These are phyloP conservation scores for Turritopsis rubra DNA, from an alignment of 30 jellyfish, hydroid and myxozoan genomes.

Conservation along the genomic window DNA sequence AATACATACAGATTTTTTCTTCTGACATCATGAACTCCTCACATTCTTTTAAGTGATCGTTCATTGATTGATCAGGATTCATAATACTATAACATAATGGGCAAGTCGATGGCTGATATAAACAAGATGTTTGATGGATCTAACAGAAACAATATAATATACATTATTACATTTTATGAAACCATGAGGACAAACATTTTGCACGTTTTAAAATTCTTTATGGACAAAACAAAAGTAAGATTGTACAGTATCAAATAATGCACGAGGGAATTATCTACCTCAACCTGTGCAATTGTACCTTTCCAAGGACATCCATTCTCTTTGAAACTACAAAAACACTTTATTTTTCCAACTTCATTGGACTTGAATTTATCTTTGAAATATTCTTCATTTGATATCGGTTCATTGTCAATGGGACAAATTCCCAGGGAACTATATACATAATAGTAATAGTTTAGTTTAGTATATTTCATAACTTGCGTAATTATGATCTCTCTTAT, in stretches of 20 bases:
- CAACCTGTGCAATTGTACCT: not conserved
- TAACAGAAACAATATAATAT: not conserved
- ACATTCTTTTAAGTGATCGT: not conserved
- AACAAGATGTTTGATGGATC: not conserved
- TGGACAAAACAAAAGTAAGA: not conserved
- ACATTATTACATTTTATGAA: no score
- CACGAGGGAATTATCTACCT: not conserved
- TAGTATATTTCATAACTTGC: not conserved
- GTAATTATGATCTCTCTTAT: no score
- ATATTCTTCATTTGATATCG: not conserved
- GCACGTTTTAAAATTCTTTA: no score
- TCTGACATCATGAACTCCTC: not conserved
- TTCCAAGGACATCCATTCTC: not conserved
- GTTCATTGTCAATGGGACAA: not conserved
- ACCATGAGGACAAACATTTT: no score
- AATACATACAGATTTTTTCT: not conserved
- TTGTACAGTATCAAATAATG: not conserved
- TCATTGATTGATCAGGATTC: not conserved
- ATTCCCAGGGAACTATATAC: not conserved
- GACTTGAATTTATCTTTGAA: not conserved
- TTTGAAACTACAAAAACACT: conserved; percentile 5
- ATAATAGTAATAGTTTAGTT: not conserved
- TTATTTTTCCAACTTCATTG: not conserved
- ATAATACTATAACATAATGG: not conserved
- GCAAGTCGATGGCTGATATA: conserved; percentile 9